These are phyloP conservation scores for Parazoanthus darwini DNA, from an alignment of 92 coral and sea anemone genomes.

Conservation along the genomic window DNA sequence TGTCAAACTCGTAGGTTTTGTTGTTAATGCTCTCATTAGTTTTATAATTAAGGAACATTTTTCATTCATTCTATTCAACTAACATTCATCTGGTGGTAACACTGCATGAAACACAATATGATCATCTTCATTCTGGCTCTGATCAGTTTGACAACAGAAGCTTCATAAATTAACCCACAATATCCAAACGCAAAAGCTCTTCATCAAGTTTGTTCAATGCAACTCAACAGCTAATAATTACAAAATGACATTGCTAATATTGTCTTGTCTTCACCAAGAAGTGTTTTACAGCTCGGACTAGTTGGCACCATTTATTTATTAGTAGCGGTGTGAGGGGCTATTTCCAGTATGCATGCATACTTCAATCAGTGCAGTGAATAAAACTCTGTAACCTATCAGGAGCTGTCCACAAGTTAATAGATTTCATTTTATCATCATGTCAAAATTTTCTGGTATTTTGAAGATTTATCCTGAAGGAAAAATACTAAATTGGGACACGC, in stretches of 20 bases:
- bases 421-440: not conserved
- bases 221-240: slow-evolving; percentile 4
- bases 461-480: not conserved
- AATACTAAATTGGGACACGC: not conserved
- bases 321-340: not conserved
- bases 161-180: no score
- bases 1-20: no score
- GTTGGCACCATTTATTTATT: not conserved
- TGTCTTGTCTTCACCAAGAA: not conserved
- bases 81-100: no score
- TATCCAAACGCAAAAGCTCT: not conserved
- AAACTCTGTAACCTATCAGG: not conserved
- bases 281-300: not conserved
- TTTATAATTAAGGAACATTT: no score
- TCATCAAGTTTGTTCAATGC: not conserved
- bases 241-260: not conserved
- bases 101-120: no score
- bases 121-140: no score
- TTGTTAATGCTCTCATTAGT: not conserved
- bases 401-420: not conserved
- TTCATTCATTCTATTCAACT: no score
- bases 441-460: not conserved
- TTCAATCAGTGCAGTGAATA: not conserved
- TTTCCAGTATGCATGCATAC: not conserved
- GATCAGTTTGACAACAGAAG: not conserved